Conservation (phyloP, 2,797 vertebrate genomes). For the Macrochelys suwanniensis region DNA sequence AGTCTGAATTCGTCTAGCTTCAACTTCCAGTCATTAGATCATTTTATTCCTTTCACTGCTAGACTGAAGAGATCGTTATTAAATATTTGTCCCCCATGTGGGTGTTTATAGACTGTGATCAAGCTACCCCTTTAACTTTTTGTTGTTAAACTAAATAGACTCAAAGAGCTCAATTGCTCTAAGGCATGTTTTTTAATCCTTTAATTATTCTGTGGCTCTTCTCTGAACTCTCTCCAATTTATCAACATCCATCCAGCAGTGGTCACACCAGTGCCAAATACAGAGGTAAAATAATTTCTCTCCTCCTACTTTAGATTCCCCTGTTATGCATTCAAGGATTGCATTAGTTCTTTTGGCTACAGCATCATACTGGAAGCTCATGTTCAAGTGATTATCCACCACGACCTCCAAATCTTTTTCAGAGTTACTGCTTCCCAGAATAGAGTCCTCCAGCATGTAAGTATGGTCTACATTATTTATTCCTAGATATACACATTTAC, state of each 20-base stretch:
- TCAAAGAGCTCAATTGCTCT: not conserved
- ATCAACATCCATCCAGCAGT: not conserved
- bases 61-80: not conserved
- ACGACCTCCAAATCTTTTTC: too few species aligned
- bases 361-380: not conserved
- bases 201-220: not conserved
- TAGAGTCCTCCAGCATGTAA: not conserved
- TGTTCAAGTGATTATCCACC: not conserved
- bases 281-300: not conserved
- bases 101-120: not conserved
- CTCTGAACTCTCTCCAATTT: not conserved
- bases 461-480: not conserved
- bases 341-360: not conserved
- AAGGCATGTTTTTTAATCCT: not conserved
- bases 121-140: not conserved
- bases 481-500: not conserved
- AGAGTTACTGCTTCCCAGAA: too few species aligned
- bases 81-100: not conserved
- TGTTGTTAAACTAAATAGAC: not conserved
- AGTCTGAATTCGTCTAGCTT: not conserved
- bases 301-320: not conserved
- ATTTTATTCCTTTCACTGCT: not conserved
- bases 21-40: not conserved
- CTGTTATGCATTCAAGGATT: not conserved
- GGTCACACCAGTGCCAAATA: not conserved